Evolutionary conservation across 2,113 vertebrate species (phyloP).

Genomic region (Peromyscus leucopus): DNA sequence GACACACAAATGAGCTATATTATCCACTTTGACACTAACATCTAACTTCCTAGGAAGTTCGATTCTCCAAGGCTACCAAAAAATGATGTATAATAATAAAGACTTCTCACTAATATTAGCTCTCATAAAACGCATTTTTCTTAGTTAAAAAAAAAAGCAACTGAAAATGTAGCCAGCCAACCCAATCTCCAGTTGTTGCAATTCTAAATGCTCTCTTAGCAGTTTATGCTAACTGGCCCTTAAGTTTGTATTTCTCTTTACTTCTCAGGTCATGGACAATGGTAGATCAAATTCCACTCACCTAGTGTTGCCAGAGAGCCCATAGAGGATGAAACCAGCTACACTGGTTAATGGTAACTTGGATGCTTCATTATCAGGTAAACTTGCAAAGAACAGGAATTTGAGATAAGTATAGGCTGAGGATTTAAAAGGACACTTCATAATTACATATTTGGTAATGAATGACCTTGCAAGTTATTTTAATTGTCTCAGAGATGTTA

Average conservation of each 20-base stretch:
- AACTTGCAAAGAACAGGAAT: neutral
- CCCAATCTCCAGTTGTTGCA: neutral
- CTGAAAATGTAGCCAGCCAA: neutral
- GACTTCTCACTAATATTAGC: neutral
- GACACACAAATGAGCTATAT: slow-evolving; percentile 17
- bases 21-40: slow-evolving; percentile 40
- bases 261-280: neutral
- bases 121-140: slow-evolving; percentile 43
- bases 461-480: slow-evolving; percentile 1
- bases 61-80: slow-evolving; percentile 14
- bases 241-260: neutral
- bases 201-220: neutral
- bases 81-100: neutral
- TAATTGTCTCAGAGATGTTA: slow-evolving; percentile 34
- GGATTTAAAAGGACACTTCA: neutral
- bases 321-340: neutral
- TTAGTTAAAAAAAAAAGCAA: slow-evolving; percentile 5
- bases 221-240: neutral
- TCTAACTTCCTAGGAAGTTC: slow-evolving; percentile 36
- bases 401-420: neutral
- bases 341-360: neutral
- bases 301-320: neutral
- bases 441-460: slow-evolving; percentile 42
- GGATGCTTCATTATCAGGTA: neutral
- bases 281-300: neutral